Evolutionary conservation across 2,888 invertebrate species (phyloP).

Genomic region (Lepidonotus clava): DNA sequence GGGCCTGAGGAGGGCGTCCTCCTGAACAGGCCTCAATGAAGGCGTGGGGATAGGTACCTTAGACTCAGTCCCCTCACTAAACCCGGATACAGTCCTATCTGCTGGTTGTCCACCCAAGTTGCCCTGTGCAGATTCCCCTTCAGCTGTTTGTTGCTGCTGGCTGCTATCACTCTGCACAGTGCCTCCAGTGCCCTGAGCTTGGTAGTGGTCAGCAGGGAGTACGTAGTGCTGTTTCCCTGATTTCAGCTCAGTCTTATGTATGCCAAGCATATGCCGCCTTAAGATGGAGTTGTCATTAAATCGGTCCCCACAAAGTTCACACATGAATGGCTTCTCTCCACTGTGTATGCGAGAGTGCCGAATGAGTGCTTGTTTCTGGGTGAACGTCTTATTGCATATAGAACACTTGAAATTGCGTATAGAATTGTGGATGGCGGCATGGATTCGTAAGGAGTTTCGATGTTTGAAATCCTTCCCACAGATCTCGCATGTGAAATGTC

Average conservation of each 20-base stretch:
- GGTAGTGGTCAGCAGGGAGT: slow-evolving; percentile 22
- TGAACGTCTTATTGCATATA: slow-evolving; percentile 17
- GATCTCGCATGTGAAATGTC: slow-evolving; percentile 4
- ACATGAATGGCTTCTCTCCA: slow-evolving; percentile 44
- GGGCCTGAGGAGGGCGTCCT: no score
- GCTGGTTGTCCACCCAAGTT: no score
- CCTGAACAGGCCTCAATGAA: no score
- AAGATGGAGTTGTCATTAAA: slow-evolving; percentile 50
- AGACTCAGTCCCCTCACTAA: no score
- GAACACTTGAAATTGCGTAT: background rate
- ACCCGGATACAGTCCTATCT: no score
- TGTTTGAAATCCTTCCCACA: slow-evolving; percentile 49
- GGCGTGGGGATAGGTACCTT: no score
- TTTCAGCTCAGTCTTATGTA: slow-evolving; percentile 15
- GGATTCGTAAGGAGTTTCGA: slow-evolving; percentile 46
- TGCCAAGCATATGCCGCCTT: slow-evolving; percentile 12
- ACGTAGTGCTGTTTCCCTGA: slow-evolving; percentile 22
- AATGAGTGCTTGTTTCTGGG: slow-evolving; percentile 35
- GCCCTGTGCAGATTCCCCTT: no score
- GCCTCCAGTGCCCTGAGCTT: no score
- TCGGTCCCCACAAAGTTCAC: slow-evolving; percentile 38
- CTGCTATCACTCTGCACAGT: no score
- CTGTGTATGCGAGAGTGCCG: slow-evolving; percentile 40
- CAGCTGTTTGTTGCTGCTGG: no score
- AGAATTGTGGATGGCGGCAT: background rate